phyloP scores from a whole-genome alignment of 2,113 vertebrate species.

The Sturnira hondurensis region DNA sequence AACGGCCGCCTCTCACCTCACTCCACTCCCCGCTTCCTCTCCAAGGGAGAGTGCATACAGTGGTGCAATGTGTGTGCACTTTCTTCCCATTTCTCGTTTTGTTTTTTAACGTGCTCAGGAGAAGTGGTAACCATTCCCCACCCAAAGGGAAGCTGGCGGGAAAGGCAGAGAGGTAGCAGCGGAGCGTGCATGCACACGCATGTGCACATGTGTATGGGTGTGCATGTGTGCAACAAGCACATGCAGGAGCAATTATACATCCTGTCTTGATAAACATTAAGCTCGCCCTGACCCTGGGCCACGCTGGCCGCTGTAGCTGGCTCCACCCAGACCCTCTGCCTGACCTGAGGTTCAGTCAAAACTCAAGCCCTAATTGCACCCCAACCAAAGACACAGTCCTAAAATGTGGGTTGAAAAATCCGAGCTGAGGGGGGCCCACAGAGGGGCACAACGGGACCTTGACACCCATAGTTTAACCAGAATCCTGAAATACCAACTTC shows the following conservation, averaged over 20 bases:
- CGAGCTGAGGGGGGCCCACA: fast-evolving
- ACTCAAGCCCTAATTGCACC: conserved; percentile 42
- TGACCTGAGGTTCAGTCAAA: conserved; percentile 60
- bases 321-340: conserved; percentile 20
- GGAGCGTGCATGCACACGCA: background rate
- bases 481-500: background rate
- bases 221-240: too few relatives aligned
- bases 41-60: fast-evolving
- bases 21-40: background rate
- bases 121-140: background rate
- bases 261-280: conserved; percentile 52
- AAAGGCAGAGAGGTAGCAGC: background rate
- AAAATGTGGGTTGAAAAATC: background rate
- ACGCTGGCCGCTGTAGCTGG: conserved; percentile 51
- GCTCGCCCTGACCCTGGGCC: conserved; percentile 61
- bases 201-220: background rate
- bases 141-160: background rate
- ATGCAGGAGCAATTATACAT: conserved; percentile 59
- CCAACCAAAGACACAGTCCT: conserved; percentile 46
- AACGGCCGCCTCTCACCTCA: fast-evolving
- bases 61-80: background rate
- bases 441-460: background rate
- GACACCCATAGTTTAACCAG: fast-evolving
- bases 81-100: too few relatives aligned
- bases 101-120: background rate